Evolutionary conservation across 2,888 invertebrate species (phyloP), one percentile per base, ranked within the genome.

Genomic region (Andrena praecox): DNA sequence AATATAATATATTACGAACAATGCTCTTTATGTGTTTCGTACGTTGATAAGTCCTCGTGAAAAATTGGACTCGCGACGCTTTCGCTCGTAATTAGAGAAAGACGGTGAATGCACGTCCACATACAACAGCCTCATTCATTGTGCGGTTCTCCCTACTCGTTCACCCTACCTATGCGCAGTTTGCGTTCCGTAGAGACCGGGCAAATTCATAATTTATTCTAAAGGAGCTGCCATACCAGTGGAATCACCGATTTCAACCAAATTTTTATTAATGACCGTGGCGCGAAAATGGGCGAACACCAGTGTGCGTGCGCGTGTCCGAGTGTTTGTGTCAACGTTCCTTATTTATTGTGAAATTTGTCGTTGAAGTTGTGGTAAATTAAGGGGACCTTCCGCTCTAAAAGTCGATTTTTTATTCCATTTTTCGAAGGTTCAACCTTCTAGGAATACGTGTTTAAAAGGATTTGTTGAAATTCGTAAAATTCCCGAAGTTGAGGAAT

Each of bases 81-180:
- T 76, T 54, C 83, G 31, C 67, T 60, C 69, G 71, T 80, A 87
- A 87, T 88, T 87, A 83, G 50, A 78, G 76, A 71, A 80, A 79
- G 67, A 35, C 67, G 64, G 50, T 73, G 71, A 75, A 71, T 64
- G 72, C 33, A 50, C 72, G 62, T 66, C 69, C 70, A 24, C 4
- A 27, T 48, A 87, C 84, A 89, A 86, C 72, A 84, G 77, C 59
- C 70, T 80, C 89, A 83, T 86, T 89, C 87, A 85, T 87, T 72
- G 77, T 48, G 59, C 42, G 71, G 64, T 79, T n/a, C n/a, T n/a
- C n/a, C n/a, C n/a, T 75, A 78, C 76, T 80, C 68, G 64, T 78
- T 82, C 68, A 62, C 63, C 42, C 77, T 71, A 60, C 56, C 68
- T 80, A 80, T 76, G 80, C 77, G 77, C 54, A 50, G 27, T 16